phyloP scores from a whole-genome alignment of 2,113 vertebrate species.

The Podilymbus podiceps region DNA sequence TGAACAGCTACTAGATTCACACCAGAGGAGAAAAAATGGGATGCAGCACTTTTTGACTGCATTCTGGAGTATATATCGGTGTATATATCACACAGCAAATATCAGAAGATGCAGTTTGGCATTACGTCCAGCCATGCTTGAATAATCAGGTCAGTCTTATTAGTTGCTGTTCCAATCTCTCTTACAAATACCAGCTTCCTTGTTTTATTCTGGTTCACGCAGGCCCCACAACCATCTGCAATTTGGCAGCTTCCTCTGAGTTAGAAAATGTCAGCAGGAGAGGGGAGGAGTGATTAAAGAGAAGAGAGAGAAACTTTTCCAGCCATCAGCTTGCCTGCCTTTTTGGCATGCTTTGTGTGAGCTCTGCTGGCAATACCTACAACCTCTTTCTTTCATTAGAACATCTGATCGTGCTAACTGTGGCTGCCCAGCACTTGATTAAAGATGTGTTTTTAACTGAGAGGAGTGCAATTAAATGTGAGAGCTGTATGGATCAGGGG shows the following conservation, averaged over 20 bases:
- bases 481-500: neutral
- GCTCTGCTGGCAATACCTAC: constrained; percentile 35
- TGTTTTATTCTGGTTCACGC: neutral
- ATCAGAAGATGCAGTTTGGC: neutral
- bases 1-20: neutral
- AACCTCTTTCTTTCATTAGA: constrained; percentile 8
- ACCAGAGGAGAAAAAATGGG: neutral
- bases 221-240: constrained; percentile 5
- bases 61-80: neutral
- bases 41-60: neutral
- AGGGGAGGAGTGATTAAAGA: constrained; percentile 9
- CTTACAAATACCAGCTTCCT: constrained; percentile 24
- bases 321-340: neutral
- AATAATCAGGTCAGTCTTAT: constrained; percentile 42
- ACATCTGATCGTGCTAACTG: neutral
- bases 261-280: constrained; percentile 29
- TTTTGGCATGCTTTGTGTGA: neutral
- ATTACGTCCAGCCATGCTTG: neutral
- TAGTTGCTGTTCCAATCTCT: constrained; percentile 30
- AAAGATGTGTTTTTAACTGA: neutral
- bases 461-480: neutral
- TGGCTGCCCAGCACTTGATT: constrained; percentile 4
- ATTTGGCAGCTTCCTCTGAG: constrained; percentile 42
- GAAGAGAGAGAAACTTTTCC: constrained; percentile 33
- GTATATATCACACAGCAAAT: neutral